Evolutionary conservation across 53 echinoderm and acorn worm genomes (phyloP).

Genomic region (Luidia sarsii): DNA sequence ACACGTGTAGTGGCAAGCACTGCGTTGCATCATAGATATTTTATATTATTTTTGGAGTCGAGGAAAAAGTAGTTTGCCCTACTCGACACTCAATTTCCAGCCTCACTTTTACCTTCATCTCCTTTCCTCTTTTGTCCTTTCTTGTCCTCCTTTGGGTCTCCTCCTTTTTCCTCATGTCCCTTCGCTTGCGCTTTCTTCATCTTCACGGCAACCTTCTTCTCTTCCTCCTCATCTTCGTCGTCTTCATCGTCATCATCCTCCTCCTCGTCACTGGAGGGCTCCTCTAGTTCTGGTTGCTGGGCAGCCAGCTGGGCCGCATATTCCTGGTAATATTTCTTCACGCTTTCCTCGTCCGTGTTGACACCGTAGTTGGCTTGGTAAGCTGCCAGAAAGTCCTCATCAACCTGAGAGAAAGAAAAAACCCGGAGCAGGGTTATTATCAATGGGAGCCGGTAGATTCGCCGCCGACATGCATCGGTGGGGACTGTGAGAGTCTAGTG

Average conservation of each 20-base stretch:
- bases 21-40: too few relatives aligned
- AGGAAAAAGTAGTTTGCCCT: not conserved
- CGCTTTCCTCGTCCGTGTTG: constrained; percentile 40
- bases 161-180: constrained; percentile 11
- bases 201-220: not conserved
- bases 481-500: too few relatives aligned
- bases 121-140: constrained; percentile 62
- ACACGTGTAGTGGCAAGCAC: too few relatives aligned
- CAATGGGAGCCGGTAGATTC: too few relatives aligned
- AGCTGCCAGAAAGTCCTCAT: constrained; percentile 91
- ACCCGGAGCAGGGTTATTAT: too few relatives aligned
- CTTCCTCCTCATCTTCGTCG: constrained; percentile 29
- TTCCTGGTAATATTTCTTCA: constrained; percentile 45
- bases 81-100: too few relatives aligned
- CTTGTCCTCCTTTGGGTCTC: not conserved
- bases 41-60: not conserved
- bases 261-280: constrained; percentile 21
- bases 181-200: not conserved
- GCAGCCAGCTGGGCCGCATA: constrained; percentile 52
- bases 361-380: constrained; percentile 97
- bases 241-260: constrained; percentile 37
- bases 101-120: constrained; percentile 50
- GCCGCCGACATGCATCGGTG: too few relatives aligned
- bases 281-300: constrained; percentile 32
- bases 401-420: constrained; percentile 82